Evolutionary conservation across 2,888 invertebrate genomes (phyloP), one percentile per base, ranked within the genome.

Genomic region (Aphodius sticticus): DNA sequence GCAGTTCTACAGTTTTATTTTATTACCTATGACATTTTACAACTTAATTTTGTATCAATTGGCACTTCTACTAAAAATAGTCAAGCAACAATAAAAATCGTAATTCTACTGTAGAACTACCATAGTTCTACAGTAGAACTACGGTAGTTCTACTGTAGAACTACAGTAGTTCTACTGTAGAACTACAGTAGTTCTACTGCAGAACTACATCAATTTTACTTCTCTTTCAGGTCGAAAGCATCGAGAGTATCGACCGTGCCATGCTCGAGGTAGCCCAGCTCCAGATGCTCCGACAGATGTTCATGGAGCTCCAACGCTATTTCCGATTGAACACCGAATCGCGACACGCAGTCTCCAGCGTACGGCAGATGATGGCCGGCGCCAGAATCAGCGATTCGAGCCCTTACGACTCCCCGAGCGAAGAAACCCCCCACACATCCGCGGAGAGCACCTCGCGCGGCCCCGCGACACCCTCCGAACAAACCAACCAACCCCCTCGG

Each of bases 261-360:
- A 88, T 88, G 87, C 82, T 89, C 38, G 89, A 89, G 83, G 88
- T 89, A 3, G 86, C 88, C n/a, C 89, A 89, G 81, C 88, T 94
- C 84, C 92, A 92, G 82, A 91, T 92, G 83, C 90, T 94, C 78
- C 91, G 93, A 7, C 90, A 89, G 53, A 91, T 94, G 91, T 93
- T 94, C 91, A 92, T 93, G 80, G 92, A 92, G 85, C 89, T 94
- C 81, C 92, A 92, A 35, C 88, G 92, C 69, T 92, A 93, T 78
- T 91, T 94, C 83, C 88, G 92, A 15, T 82, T 80, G 87, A 90
- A 83, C 86, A 92, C 78, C 90, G 92, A 82, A 87, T 92, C 81
- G 90, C 91, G 83, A 14, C 85, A 84, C 1, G 86, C 87, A 2
- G 85, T 89, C 80, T 86, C 87, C 4, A 89, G 88, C 80, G 89